These are phyloP conservation scores for Caerostris extrusa DNA, from an alignment of 1,140 invertebrate species.

Conservation along the genomic window DNA sequence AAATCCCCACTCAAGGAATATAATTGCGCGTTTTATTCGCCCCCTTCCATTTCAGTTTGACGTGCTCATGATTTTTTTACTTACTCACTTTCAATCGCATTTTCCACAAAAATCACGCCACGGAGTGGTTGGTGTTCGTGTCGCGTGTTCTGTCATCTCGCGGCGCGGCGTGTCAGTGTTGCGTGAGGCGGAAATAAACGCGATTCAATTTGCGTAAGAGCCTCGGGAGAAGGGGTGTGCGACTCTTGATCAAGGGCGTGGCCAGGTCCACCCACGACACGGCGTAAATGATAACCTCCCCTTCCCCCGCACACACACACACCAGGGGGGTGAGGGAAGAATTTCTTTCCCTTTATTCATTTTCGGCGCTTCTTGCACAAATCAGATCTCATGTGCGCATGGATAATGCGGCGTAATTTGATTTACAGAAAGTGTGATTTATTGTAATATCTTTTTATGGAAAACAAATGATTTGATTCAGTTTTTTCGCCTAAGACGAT, in stretches of 20 bases:
- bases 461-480: too few relatives aligned
- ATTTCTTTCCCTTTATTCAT: too few relatives aligned
- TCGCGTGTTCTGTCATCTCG: too few relatives aligned
- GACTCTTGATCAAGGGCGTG: conserved; percentile 47
- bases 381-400: neutral
- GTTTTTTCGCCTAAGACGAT: too few relatives aligned
- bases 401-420: neutral
- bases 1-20: too few relatives aligned
- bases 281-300: neutral
- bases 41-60: too few relatives aligned
- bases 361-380: neutral
- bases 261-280: conserved; percentile 37
- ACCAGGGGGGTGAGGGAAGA: too few relatives aligned
- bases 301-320: neutral
- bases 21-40: too few relatives aligned
- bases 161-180: conserved; percentile 2
- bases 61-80: too few relatives aligned
- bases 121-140: too few relatives aligned
- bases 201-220: conserved; percentile 43
- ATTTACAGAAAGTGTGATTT: neutral
- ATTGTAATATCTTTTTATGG: neutral
- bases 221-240: neutral
- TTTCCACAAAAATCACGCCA: too few relatives aligned
- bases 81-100: too few relatives aligned
- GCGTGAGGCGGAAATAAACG: neutral